phyloP scores from a whole-genome alignment of 2,888 invertebrate species.

The Patella ulyssiponensis region DNA sequence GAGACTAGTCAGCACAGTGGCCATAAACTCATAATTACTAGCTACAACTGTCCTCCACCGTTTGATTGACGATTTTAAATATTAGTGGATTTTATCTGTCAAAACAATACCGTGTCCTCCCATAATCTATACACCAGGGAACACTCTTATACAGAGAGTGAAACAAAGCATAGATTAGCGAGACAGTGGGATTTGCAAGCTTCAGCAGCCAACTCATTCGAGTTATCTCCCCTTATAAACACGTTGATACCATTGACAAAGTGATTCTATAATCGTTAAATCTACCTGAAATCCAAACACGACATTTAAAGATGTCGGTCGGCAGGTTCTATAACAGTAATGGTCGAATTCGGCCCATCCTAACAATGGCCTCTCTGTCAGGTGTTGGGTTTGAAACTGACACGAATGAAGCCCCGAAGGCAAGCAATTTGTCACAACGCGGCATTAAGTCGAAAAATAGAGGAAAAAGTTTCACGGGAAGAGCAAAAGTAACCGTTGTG shows the following conservation, averaged over 20 bases:
- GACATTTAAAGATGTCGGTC: no score
- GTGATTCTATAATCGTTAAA: no score
- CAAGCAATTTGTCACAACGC: constrained; percentile 10
- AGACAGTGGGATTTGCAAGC: neutral
- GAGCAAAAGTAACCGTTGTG: neutral
- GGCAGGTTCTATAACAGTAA: no score
- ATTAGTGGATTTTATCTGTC: constrained; percentile 7
- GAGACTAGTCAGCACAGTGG: neutral
- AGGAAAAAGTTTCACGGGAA: neutral
- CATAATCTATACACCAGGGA: neutral
- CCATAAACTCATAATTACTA: constrained; percentile 5
- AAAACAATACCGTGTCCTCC: constrained; percentile 9
- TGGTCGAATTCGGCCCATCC: neutral
- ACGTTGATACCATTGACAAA: no score
- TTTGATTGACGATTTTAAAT: neutral
- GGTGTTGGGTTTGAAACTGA: constrained; percentile 3
- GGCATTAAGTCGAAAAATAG: constrained; percentile 1
- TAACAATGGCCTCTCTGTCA: constrained; percentile 6
- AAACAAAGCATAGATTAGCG: neutral
- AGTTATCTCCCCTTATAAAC: no score
- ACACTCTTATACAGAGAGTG: neutral
- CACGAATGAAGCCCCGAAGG: constrained; percentile 3
- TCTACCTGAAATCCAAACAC: no score
- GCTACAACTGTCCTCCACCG: neutral
- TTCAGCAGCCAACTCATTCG: no score